Conservation (phyloP, 2,797 vertebrate genomes). For the Taeniopygia guttata region DNA sequence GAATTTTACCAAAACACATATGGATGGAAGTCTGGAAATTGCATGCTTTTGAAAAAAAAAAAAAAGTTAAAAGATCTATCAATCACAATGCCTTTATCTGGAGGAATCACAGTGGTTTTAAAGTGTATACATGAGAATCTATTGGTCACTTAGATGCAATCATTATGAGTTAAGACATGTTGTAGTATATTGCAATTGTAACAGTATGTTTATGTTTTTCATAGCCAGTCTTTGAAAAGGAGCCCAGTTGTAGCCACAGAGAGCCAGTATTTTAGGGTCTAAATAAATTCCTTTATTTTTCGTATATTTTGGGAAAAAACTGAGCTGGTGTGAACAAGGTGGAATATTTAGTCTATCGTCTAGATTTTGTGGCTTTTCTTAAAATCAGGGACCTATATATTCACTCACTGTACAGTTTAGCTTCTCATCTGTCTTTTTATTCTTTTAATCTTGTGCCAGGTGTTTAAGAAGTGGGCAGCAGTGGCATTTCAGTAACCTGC, state of each 20-base stretch:
- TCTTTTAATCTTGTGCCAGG: slow-evolving; percentile 1
- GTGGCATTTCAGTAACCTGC: not conserved
- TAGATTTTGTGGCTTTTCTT: not conserved
- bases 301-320: not conserved
- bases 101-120: not conserved
- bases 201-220: not conserved
- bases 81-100: not conserved
- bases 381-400: not conserved
- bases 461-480: not conserved
- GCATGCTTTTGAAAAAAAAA: not conserved
- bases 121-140: not conserved
- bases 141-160: not conserved
- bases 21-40: not conserved
- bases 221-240: not conserved
- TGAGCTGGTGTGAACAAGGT: not conserved
- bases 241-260: not conserved
- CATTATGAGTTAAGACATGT: not conserved
- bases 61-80: not conserved
- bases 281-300: not conserved
- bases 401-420: not conserved
- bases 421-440: not conserved
- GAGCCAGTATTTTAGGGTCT: not conserved
- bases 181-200: not conserved
- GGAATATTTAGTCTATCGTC: not conserved
- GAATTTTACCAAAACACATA: not conserved